Evolutionary conservation across 2,113 vertebrate species (phyloP).

Genomic region (Cyprinodon tularosa): DNA sequence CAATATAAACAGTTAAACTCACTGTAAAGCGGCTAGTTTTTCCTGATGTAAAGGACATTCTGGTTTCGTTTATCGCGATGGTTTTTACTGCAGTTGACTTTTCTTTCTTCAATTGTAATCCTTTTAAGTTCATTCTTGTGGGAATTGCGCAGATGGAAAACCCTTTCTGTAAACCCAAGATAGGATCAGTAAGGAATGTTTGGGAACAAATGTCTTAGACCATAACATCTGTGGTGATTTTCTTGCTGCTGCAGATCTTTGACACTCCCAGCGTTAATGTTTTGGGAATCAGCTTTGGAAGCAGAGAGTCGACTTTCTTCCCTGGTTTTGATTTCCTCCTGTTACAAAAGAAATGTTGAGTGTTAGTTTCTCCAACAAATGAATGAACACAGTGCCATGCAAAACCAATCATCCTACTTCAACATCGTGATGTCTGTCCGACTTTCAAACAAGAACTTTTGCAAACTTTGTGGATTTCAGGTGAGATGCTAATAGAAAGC

Average conservation of each 20-base stretch:
- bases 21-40: too few relatives aligned
- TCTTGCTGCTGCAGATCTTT: constrained; percentile 1
- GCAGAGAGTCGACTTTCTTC: constrained; percentile 36
- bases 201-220: not conserved
- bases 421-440: not conserved
- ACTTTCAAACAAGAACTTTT: not conserved
- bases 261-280: not conserved
- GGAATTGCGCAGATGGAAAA: too few relatives aligned
- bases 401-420: not conserved
- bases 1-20: too few relatives aligned
- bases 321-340: constrained; percentile 28
- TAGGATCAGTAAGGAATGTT: too few relatives aligned
- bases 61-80: too few relatives aligned
- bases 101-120: too few relatives aligned
- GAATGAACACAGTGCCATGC: not conserved
- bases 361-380: not conserved
- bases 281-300: constrained; percentile 18
- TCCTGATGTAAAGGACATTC: too few relatives aligned
- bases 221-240: not conserved
- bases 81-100: too few relatives aligned
- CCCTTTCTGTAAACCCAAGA: too few relatives aligned
- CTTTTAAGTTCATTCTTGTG: too few relatives aligned
- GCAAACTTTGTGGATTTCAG: not conserved
- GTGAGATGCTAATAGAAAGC: not conserved
- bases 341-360: not conserved